A percentile compares a stretch with the other conserved stretches of the same genome.
phyloP scores from a whole-genome alignment of 2,888 invertebrate species.

The Chydorus sphaericus region DNA sequence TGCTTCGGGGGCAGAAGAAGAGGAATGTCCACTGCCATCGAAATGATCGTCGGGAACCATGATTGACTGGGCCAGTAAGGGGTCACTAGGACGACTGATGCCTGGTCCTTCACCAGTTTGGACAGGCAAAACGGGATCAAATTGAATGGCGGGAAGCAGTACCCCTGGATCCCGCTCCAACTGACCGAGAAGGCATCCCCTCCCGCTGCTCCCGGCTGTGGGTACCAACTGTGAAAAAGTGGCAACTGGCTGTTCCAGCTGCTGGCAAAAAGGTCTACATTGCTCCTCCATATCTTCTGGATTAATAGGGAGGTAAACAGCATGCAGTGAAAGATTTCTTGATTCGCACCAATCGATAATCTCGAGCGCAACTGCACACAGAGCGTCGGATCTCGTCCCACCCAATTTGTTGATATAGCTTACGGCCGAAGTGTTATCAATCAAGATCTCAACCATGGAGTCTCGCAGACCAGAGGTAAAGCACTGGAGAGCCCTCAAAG shows the following conservation, averaged over 20 bases:
- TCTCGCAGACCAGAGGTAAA: not conserved
- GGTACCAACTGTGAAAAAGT: not conserved
- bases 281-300: not conserved
- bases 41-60: not conserved
- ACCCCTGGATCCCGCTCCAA: not conserved
- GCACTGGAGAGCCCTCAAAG: not conserved
- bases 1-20: not conserved
- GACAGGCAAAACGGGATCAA: not conserved
- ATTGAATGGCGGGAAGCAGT: constrained; percentile 1
- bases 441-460: not conserved
- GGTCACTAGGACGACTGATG: not conserved
- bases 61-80: not conserved
- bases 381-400: not conserved
- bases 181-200: not conserved
- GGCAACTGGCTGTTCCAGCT: not conserved
- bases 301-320: not conserved
- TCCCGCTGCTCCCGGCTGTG: not conserved
- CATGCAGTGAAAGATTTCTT: not conserved
- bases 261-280: constrained; percentile 3
- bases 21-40: not conserved
- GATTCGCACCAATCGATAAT: not conserved
- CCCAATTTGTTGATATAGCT: not conserved
- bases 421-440: not conserved
- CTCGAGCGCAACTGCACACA: not conserved
- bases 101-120: not conserved